A percentile compares a stretch with the other conserved stretches of the same genome.
phyloP scores from a whole-genome alignment of 2,888 invertebrate genomes.

The Sipha maydis region DNA sequence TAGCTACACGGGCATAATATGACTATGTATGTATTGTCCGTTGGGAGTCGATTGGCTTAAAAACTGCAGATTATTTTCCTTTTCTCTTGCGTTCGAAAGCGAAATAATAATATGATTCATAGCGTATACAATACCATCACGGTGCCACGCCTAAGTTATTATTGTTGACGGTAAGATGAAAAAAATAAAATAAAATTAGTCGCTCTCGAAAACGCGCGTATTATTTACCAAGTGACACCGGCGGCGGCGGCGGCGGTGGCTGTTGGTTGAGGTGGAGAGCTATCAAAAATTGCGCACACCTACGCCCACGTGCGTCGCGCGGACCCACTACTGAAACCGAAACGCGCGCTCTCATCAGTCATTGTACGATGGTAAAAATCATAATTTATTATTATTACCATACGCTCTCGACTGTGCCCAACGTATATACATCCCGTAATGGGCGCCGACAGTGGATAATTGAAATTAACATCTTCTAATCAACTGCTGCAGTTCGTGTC shows the following conservation, averaged over 20 bases:
- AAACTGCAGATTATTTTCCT: not conserved
- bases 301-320: not conserved
- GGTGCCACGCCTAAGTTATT: not conserved
- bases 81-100: not conserved
- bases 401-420: not conserved
- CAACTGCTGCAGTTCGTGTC: not conserved
- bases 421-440: too few species aligned
- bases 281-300: not conserved
- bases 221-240: not conserved
- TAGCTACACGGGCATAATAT: too few species aligned
- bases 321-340: not conserved
- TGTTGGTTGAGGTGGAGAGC: not conserved
- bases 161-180: not conserved
- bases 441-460: not conserved
- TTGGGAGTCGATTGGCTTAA: not conserved
- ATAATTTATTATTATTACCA: not conserved
- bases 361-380: not conserved
- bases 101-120: not conserved
- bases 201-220: not conserved
- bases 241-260: not conserved
- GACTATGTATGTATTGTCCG: not conserved
- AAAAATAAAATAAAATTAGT: not conserved
- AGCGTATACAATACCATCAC: not conserved
- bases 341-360: not conserved
- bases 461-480: not conserved